Evolutionary conservation across 1,140 invertebrate species (phyloP), one percentile per base, ranked within the genome.

Genomic region (Chironomus striatipennis): DNA sequence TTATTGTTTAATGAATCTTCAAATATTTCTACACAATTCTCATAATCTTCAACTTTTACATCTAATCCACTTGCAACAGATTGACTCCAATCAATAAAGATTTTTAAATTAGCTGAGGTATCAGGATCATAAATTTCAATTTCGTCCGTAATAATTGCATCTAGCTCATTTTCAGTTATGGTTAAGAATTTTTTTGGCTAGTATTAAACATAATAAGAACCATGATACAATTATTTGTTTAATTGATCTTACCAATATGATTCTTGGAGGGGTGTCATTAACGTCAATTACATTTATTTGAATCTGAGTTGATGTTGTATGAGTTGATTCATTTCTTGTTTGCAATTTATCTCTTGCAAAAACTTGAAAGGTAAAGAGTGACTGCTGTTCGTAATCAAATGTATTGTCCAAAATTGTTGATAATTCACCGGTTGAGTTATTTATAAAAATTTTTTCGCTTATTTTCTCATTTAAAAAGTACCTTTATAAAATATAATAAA

Each of bases 361-460:
- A 0, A 87, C 84, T 82, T 88, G 87, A 9, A 88, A 80, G 74
- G 85, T 79, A 7, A 87, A 79, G 75, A 84, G 81, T 73, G 81
- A 85, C 77, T 87, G 85, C 42, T 83, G 79, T 76, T 88, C 86
- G 76, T 86, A 88, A 77, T 88, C 85, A 75, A 88, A 87, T 12
- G 84, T 81, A 43, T 85, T 79, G 47, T 86, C 79, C 10, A 77
- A 43, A 1, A 77, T 81, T 0, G 86, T 86, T 73, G 73, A 78
- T 42, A 88, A 84, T 7, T 81, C 79, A 1, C 87, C 87, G 0
- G 80, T 84, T 0, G 74, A 65, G 7, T 79, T 42, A 75, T 86
- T n/a, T 15, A 73, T 18, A 43, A 42, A 1, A 9, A 79, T 82
- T 74, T 80, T 85, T 75, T 84, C 84, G 76, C 83, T 77, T 6